A percentile compares a stretch with the other conserved stretches of the same genome.
phyloP scores from a whole-genome alignment of 1,140 invertebrate species.

The Scaptomyza pallida region DNA sequence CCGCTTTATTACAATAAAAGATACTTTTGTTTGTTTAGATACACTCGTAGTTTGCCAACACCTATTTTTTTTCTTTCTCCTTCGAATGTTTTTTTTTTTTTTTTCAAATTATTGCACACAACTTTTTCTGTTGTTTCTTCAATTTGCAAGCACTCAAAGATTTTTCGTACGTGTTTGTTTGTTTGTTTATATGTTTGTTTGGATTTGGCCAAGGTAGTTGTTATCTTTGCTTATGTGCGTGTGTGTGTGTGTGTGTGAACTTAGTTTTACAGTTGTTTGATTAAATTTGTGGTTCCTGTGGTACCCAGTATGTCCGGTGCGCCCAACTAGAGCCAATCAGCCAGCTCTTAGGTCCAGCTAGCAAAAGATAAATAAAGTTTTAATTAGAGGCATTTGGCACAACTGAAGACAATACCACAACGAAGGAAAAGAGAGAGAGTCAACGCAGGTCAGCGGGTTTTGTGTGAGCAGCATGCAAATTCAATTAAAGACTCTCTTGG shows the following conservation, averaged over 20 bases:
- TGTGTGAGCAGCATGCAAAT: slow-evolving; percentile 52
- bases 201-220: slow-evolving; percentile 19
- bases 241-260: slow-evolving; percentile 19
- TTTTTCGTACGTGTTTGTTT: slow-evolving; percentile 36
- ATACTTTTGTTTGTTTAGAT: slow-evolving; percentile 44
- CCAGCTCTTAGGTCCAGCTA: slow-evolving; percentile 8
- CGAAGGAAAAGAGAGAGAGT: neutral
- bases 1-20: slow-evolving; percentile 72
- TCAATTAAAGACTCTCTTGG: slow-evolving; percentile 30
- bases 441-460: slow-evolving; percentile 25
- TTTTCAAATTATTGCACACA: slow-evolving; percentile 63
- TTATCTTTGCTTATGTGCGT: neutral
- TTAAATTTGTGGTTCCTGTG: slow-evolving; percentile 61
- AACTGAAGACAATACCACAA: slow-evolving; percentile 3
- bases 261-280: slow-evolving; percentile 56
- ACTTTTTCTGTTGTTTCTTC: slow-evolving; percentile 58
- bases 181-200: slow-evolving; percentile 25
- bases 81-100: slow-evolving; percentile 12
- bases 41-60: slow-evolving; percentile 42
- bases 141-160: slow-evolving; percentile 51
- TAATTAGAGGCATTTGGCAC: slow-evolving; percentile 62
- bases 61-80: slow-evolving; percentile 8
- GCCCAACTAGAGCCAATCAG: slow-evolving; percentile 25
- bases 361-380: slow-evolving; percentile 62
- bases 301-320: neutral